phyloP scores from a whole-genome alignment of 2,113 vertebrate species.

The Perognathus longimembris region DNA sequence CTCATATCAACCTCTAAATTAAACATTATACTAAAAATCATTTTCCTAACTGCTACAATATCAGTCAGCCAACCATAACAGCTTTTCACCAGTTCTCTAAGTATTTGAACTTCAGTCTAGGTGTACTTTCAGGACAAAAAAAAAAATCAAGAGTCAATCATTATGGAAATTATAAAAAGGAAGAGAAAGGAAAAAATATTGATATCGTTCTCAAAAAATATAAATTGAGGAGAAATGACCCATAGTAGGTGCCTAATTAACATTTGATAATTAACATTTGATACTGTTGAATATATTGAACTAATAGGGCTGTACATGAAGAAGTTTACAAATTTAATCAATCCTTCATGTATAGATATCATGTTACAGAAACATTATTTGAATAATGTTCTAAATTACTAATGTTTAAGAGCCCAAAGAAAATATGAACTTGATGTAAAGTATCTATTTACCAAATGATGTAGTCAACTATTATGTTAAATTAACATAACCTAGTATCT shows the following conservation, averaged over 20 bases:
- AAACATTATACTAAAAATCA: not conserved
- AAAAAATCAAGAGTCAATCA: not conserved
- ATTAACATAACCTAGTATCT: constrained; percentile 31
- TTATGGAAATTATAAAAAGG: not conserved
- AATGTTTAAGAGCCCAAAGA: not conserved
- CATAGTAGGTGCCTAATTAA: not conserved
- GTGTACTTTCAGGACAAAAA: not conserved
- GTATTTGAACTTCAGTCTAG: not conserved
- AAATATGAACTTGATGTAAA: not conserved
- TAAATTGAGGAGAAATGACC: not conserved
- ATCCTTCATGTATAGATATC: not conserved
- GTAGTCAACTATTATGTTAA: not conserved
- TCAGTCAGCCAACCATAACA: not conserved
- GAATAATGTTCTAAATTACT: not conserved
- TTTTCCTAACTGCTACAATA: not conserved
- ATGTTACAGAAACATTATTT: not conserved
- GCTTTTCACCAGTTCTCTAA: not conserved
- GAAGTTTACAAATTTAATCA: not conserved
- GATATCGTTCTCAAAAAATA: not conserved
- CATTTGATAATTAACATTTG: not conserved
- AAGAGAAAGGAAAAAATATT: not conserved
- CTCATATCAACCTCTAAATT: not conserved
- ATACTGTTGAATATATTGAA: not conserved
- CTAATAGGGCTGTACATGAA: not conserved
- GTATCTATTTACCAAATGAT: not conserved